Conservation (phyloP, 2,888 invertebrate genomes). For the Conops quadrifasciatus region DNA sequence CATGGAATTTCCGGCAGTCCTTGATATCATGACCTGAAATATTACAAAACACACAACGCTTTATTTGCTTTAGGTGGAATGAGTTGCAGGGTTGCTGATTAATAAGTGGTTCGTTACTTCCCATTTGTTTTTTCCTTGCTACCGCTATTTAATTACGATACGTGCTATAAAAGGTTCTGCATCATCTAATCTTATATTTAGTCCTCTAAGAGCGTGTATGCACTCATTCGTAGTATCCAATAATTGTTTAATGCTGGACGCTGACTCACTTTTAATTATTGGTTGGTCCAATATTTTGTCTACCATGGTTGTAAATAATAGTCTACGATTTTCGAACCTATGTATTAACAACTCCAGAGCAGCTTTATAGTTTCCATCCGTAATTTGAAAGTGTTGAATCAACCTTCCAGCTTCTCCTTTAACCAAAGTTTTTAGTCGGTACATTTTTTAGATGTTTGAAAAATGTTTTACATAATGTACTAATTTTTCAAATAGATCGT, state of each 20-base stretch:
- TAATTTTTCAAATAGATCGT: background rate
- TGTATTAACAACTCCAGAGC: background rate
- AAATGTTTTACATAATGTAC: background rate
- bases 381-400: background rate
- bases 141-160: constrained; percentile 23
- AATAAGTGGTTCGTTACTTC: background rate
- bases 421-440: background rate
- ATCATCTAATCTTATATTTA: background rate
- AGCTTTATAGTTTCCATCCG: background rate
- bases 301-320: background rate
- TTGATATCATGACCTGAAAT: constrained; percentile 8
- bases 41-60: constrained; percentile 21
- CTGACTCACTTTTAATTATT: background rate
- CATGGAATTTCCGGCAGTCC: constrained; percentile 16
- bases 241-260: background rate
- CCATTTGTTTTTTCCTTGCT: constrained; percentile 4
- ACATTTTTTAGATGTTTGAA: background rate
- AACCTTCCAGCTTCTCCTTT: background rate
- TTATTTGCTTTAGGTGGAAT: background rate
- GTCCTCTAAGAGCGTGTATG: background rate
- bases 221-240: background rate
- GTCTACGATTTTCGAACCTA: background rate
- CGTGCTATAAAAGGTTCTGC: background rate
- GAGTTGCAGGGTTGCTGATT: background rate
- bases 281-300: background rate